Base-by-base conservation (phyloP, 2,113 vertebrate species). In the Neolamprologus toae region DNA sequence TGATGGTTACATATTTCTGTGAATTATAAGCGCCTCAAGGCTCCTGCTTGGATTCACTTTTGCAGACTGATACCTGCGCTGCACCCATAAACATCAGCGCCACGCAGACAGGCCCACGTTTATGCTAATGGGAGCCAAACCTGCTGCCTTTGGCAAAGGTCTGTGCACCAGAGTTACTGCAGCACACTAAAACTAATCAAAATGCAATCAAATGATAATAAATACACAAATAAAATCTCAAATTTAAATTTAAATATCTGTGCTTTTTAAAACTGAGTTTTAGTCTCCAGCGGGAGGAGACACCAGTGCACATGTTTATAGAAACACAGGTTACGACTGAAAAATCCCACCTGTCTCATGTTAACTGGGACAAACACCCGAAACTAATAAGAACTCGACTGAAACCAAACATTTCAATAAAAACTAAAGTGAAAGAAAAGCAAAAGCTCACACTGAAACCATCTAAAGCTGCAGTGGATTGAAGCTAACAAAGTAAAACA, bases 331-430 rank as follows among this genome's bases (percentile, higher is more conserved):
- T 71, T 14, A 16, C 13, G 11, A 23, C 66, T 40, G 31, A 71
- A 40, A 71, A 71, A 23, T 71, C 66, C 33, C 33, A 40, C 33
- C 35, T 2, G 7, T 14, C 12, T 68, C 19, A 68, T 21, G 11
- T 42, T 42, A 73, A 73, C n/a, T 45, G 21, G 21, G 21, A 45
- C 21, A 73, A 40, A 71, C 12, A 71, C 2, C 21, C 0, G 0
- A 37, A 26, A 73, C 37, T 4, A 73, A 45, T 73, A 45, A 10
- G 23, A 76, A 47, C 8, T 45, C 5, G 8, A 26, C 40, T 19
- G 13, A 17, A 73, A 73, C 37, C 68, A 73, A 26, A 73, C 16
- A 28, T 49, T 76, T 49, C 23, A 28, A 19, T 8, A 49, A 76
- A 28, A 47, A 28, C 21, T 26, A 7, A 47, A 76, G 9, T 31